Base-by-base conservation (phyloP, 2,113 vertebrate species). In the Procavia capensis region DNA sequence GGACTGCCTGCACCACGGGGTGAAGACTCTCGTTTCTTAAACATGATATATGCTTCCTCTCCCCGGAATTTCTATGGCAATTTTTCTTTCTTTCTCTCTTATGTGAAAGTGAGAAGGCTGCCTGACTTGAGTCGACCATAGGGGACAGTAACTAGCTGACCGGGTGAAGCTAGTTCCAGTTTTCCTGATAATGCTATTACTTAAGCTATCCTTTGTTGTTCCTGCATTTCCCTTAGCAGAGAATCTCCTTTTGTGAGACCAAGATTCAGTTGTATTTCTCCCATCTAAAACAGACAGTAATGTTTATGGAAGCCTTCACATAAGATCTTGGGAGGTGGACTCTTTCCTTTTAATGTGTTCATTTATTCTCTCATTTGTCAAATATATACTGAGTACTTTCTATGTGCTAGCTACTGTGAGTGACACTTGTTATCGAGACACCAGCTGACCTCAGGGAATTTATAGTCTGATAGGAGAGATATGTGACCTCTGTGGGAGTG, bases 1-100 rank as follows among this genome's bases (percentile, higher is more conserved):
- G 94, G 97, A 96, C 72, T 98, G 98, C 29, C 93, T 98, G 88
- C 91, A 64, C 0, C 83, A 97, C 0, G 97, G 95, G 98, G 98
- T 99, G 27, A 97, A 66, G 41, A 74, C 31, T 31, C 25, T 47
- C 22, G 9, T 14, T 45, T 88, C 25, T 41, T 66, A 39, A 59
- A 39, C 34, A 13, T 54, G 8, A 54, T 11, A 3, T 13, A n/a
- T n/a, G 9, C 50, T 81, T 45, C 9, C 16, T 6, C n/a, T 50
- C 6, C 2, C 2, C 45, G 39, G 41, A 27, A 76, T 76, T 29
- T 34, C 43, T 22, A 2, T 50, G 29, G 29, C 75, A 31, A n/a
- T 7, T 82, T 36, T 39, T 57, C 54, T 57, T 84, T 85, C 27
- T n/a, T 43, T 27, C 36, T 34, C 31, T 80, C 34, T 93, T 45